Base-by-base conservation (phyloP, 2,888 invertebrate species). In the Helleia helle region DNA sequence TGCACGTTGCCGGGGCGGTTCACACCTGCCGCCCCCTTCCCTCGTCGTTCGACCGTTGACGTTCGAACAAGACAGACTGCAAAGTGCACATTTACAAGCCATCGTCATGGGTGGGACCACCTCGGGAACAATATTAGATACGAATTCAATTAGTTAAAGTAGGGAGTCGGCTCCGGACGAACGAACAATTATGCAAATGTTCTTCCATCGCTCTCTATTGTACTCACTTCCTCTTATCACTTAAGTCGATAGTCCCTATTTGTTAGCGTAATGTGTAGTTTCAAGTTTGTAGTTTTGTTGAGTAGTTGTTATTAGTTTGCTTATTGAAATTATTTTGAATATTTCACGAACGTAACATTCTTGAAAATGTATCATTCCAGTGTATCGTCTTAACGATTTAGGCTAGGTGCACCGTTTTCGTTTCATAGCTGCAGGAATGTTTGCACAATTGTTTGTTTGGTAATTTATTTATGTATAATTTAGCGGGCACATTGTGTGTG, bases 81-180 rank as follows among this genome's bases (percentile, higher is more conserved):
- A 58, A 61, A 55, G 46, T 65, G 75, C 71, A 65, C 57, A 56
- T 74, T 75, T 62, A 69, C 77, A 76, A 75, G 79, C 76, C 79
- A 76, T 79, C 80, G 84, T 84, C 84, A 81, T 80, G 83, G 85
- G 84, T 84, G 81, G 85, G 85, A 85, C 85, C 85, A 86, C 73
- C 70, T 70, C 65, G 85, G 84, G 85, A 85, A 83, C 85, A 84
- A 85, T 76, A 66, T 79, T 83, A 84, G 76, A 71, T 79, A 72
- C 65, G 71, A 70, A 65, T 63, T 77, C 74, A 72, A 71, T 76
- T 80, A 81, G 77, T 64, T 73, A 69, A 69, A 58, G 58, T 69
- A 68, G 69, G 71, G 67, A 66, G 72, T 67, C 60, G 49, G 61
- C 68, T 72, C 69, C 70, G 59, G 48, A 59, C 68, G 42, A 47